A percentile compares a stretch with the other conserved stretches of the same genome.
Evolutionary conservation across 1,140 invertebrate species (phyloP).

Genomic region (Trinorchestia longiramus): DNA sequence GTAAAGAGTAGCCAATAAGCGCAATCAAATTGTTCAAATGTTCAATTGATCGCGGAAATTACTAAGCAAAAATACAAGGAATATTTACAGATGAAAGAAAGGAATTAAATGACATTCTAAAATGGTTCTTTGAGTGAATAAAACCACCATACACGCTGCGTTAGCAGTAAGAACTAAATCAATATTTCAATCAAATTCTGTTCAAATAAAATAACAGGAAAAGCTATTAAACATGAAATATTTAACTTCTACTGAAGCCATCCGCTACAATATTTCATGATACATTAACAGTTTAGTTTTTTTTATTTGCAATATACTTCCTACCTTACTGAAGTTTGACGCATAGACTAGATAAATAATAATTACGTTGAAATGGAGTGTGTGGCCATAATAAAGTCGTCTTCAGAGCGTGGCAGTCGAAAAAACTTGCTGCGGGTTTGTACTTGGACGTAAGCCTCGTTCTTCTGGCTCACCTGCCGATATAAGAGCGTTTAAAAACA

Average conservation of each 20-base stretch:
- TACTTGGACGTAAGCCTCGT: slow-evolving; percentile 55
- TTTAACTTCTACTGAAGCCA: background rate
- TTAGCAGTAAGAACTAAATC: too few species aligned
- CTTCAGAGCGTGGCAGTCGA: slow-evolving; percentile 58
- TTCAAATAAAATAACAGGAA: background rate
- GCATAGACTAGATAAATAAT: background rate
- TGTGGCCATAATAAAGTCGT: slow-evolving; percentile 66
- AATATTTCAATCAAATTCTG: too few species aligned
- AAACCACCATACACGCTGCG: too few species aligned
- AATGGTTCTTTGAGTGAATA: too few species aligned
- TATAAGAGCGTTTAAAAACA: background rate
- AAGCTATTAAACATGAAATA: background rate
- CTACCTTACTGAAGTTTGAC: background rate
- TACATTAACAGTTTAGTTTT: too few species aligned
- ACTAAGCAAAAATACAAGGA: too few species aligned
- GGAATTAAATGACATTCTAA: too few species aligned
- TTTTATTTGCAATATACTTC: background rate
- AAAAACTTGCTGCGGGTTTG: slow-evolving; percentile 64
- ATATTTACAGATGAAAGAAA: too few species aligned
- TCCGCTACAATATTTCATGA: too few species aligned
- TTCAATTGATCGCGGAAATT: too few species aligned
- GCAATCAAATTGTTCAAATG: too few species aligned
- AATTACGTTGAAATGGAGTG: slow-evolving; percentile 64
- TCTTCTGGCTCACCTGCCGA: slow-evolving; percentile 21
- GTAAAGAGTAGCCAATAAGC: too few species aligned